Evolutionary conservation across 2,797 vertebrate genomes (phyloP).

Genomic region (Sebastes miniatus): DNA sequence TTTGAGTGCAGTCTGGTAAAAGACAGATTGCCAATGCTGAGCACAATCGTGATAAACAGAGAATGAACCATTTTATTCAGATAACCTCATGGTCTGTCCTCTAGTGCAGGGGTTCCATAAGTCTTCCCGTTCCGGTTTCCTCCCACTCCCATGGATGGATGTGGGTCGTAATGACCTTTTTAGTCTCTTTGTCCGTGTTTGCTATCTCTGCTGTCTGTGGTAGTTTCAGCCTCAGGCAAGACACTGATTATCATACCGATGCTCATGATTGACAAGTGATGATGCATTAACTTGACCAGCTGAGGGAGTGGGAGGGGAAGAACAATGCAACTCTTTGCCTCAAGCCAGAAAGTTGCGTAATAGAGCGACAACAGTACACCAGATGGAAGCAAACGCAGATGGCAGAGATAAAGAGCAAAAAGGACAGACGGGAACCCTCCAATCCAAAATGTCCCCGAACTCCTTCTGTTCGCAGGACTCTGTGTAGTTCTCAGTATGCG

Average conservation of each 20-base stretch:
- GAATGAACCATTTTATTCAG: too few relatives aligned
- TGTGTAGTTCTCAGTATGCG: not conserved
- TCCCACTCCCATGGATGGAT: too few relatives aligned
- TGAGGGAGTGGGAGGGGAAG: slow-evolving; percentile 10
- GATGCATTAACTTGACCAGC: not conserved
- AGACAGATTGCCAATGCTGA: too few relatives aligned
- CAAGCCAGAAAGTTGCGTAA: slow-evolving; percentile 32
- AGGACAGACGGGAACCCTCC: not conserved
- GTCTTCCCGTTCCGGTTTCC: too few relatives aligned
- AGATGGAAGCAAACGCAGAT: slow-evolving; percentile 28
- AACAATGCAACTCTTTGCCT: slow-evolving; percentile 16
- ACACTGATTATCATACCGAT: not conserved
- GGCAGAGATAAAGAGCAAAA: not conserved
- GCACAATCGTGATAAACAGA: too few relatives aligned
- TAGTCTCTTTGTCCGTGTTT: not conserved
- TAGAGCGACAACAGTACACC: not conserved
- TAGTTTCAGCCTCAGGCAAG: not conserved
- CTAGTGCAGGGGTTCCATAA: too few relatives aligned
- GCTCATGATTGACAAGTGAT: not conserved
- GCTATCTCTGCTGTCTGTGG: not conserved
- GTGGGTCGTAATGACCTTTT: too few relatives aligned
- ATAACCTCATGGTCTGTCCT: too few relatives aligned
- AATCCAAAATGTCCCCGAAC: not conserved
- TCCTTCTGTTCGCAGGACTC: not conserved
- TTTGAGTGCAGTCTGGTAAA: too few relatives aligned